phyloP scores from a whole-genome alignment of 2,888 invertebrate species.

The Ormyrus rosae region DNA sequence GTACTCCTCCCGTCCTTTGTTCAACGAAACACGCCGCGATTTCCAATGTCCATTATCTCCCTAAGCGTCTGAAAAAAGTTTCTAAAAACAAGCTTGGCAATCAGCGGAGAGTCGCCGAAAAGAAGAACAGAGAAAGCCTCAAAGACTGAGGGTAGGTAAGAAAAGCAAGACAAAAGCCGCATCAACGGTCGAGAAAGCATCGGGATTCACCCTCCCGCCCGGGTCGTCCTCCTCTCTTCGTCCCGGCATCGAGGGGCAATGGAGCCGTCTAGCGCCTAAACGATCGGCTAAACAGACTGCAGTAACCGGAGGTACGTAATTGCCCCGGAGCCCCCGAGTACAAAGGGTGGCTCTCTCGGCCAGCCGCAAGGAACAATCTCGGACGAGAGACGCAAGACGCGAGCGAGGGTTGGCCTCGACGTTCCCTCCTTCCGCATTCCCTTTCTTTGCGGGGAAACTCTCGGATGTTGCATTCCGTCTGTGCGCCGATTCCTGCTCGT shows the following conservation, averaged over 20 bases:
- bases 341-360: too few species aligned
- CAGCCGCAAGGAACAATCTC: too few species aligned
- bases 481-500: too few species aligned
- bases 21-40: too few species aligned
- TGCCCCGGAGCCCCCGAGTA: slow-evolving; percentile 1
- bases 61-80: neutral
- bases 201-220: neutral
- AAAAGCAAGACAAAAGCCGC: neutral
- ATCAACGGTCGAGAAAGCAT: neutral
- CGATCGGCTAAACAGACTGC: slow-evolving; percentile 1
- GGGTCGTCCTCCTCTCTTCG: too few species aligned
- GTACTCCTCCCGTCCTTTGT: too few species aligned
- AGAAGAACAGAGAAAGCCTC: neutral
- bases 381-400: too few species aligned
- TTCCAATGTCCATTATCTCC: too few species aligned
- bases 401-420: too few species aligned
- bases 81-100: neutral
- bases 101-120: neutral
- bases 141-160: neutral
- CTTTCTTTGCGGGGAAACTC: too few species aligned
- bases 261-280: slow-evolving; percentile 29
- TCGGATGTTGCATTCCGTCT: too few species aligned
- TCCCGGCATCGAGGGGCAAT: neutral
- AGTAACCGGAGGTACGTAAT: slow-evolving; percentile 10
- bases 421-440: too few species aligned